phyloP scores from a whole-genome alignment of 2,888 invertebrate genomes.

The Oligia strigilis region DNA sequence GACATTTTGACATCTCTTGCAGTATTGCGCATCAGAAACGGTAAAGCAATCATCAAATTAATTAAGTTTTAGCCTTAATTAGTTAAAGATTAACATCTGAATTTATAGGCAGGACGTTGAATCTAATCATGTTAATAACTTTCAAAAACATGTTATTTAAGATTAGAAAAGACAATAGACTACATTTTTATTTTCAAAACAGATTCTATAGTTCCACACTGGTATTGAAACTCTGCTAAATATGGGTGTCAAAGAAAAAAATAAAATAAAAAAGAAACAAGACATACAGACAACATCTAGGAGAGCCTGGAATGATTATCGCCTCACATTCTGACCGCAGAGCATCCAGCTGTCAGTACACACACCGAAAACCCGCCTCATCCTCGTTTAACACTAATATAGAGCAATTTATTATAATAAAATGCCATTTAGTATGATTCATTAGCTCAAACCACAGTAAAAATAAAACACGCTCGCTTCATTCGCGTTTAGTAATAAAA shows the following conservation, averaged over 20 bases:
- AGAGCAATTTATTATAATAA: conserved; percentile 72
- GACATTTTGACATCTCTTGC: not conserved
- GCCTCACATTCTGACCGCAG: conserved; percentile 90
- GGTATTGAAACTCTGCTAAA: conserved; percentile 18
- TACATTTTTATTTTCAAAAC: conserved; percentile 3
- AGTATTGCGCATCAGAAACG: not conserved
- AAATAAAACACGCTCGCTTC: conserved; percentile 15
- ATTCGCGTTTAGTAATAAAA: conserved; percentile 7
- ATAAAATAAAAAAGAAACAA: conserved; percentile 75
- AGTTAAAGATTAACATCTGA: not conserved
- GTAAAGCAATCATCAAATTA: not conserved
- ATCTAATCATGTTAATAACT: not conserved
- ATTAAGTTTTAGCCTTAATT: conserved; percentile 2
- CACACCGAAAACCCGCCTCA: conserved; percentile 90
- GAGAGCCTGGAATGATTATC: conserved; percentile 81
- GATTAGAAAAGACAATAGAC: conserved; percentile 8
- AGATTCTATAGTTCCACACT: not conserved
- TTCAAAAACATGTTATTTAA: no score
- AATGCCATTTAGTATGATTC: conserved; percentile 75
- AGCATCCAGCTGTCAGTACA: conserved; percentile 89
- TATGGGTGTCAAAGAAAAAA: conserved; percentile 67
- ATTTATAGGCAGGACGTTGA: no score
- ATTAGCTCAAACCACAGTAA: conserved; percentile 43
- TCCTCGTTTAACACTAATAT: conserved; percentile 71
- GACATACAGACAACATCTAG: conserved; percentile 90